phyloP scores from a whole-genome alignment of 1,140 invertebrate species.

The Amphibalanus amphitrite region DNA sequence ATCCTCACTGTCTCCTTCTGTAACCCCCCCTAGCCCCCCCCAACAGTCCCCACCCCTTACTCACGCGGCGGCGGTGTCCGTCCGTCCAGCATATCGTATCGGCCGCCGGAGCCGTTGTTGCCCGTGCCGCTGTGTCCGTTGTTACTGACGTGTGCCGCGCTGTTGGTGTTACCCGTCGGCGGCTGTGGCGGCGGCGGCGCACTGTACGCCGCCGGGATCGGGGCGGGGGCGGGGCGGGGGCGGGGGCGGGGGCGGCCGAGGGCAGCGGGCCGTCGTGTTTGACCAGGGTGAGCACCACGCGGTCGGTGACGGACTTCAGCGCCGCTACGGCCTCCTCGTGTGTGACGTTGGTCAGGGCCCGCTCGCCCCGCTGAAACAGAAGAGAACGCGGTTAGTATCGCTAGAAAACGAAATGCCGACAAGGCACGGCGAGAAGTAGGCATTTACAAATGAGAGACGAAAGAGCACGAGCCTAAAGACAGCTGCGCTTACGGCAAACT shows the following conservation, averaged over 20 bases:
- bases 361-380: slow-evolving; percentile 61
- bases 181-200: too few species aligned
- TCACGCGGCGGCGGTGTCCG: not conserved
- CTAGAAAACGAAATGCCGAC: too few species aligned
- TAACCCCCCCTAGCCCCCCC: too few species aligned
- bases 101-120: not conserved
- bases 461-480: too few species aligned
- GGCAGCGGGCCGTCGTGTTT: slow-evolving; percentile 34
- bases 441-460: too few species aligned
- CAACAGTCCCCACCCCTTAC: too few species aligned
- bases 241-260: slow-evolving; percentile 15
- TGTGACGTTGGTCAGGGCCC: slow-evolving; percentile 84
- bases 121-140: not conserved
- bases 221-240: slow-evolving; percentile 13
- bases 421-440: too few species aligned
- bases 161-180: not conserved
- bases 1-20: too few species aligned
- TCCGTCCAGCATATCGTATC: not conserved
- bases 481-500: too few species aligned
- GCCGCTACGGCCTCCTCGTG: slow-evolving; percentile 94
- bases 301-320: slow-evolving; percentile 83
- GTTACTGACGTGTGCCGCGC: not conserved
- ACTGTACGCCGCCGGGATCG: slow-evolving; percentile 6
- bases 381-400: too few species aligned
- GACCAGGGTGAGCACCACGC: slow-evolving; percentile 67